These are phyloP conservation scores for Bungarus multicinctus DNA, from an alignment of 2,113 vertebrate species.

Conservation along the genomic window DNA sequence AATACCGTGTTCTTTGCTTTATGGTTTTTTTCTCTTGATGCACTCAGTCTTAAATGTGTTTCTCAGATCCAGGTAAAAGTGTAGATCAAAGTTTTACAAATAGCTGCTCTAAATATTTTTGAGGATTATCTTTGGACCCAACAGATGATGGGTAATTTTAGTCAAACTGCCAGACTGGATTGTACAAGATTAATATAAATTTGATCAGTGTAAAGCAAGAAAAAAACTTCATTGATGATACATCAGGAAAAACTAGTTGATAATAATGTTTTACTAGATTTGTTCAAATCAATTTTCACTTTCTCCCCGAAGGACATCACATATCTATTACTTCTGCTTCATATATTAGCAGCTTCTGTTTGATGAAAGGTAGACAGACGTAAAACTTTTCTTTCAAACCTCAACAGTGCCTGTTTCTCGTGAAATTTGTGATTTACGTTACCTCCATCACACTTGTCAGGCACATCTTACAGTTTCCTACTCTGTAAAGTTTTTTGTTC, in stretches of 20 bases:
- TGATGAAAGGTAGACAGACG: background rate
- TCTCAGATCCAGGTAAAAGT: background rate
- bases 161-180: background rate
- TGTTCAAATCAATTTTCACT: background rate
- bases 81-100: background rate
- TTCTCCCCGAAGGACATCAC: background rate
- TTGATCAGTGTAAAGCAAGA: background rate
- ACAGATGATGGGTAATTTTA: background rate
- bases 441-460: background rate
- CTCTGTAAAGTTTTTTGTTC: background rate
- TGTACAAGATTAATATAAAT: background rate
- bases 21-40: background rate
- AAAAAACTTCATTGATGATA: background rate
- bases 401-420: background rate
- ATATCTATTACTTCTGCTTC: background rate
- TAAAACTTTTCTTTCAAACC: background rate
- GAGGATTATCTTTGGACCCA: background rate
- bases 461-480: background rate
- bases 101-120: background rate
- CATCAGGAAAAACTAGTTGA: background rate
- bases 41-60: background rate
- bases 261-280: background rate
- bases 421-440: background rate
- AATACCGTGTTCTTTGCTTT: background rate
- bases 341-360: background rate